A percentile compares a stretch with the other conserved stretches of the same genome.
These are phyloP conservation scores for Lepus townsendii DNA, from an alignment of 2,797 vertebrate species.

Conservation along the genomic window DNA sequence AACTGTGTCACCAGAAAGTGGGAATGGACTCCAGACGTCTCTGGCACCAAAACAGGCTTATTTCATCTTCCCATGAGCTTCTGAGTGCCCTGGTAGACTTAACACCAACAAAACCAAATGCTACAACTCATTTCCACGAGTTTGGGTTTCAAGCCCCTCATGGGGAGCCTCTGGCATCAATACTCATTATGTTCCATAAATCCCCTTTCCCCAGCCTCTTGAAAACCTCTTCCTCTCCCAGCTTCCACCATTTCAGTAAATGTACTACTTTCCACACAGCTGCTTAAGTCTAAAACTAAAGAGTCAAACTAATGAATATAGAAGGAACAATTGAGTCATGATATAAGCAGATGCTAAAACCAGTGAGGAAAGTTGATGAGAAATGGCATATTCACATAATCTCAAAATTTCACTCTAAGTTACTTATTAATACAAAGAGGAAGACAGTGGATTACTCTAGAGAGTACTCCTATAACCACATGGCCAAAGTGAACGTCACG, in stretches of 20 bases:
- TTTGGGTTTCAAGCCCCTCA: background rate
- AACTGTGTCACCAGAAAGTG: too few species aligned
- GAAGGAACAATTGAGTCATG: background rate
- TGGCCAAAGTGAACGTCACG: background rate
- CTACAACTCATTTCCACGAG: background rate
- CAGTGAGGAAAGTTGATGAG: background rate
- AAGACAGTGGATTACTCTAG: background rate
- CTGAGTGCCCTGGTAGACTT: background rate
- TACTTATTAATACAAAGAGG: background rate
- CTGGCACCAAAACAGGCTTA: too few species aligned
- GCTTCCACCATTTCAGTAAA: background rate
- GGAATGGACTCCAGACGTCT: too few species aligned
- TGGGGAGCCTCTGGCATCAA: background rate
- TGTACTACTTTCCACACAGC: background rate
- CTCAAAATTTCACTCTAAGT: background rate
- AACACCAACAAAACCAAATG: background rate
- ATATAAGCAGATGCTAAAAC: background rate
- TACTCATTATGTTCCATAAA: background rate
- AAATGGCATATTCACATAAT: background rate
- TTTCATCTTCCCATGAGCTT: too few species aligned
- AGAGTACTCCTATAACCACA: background rate
- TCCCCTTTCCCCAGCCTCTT: background rate
- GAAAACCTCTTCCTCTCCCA: background rate
- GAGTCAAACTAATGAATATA: background rate
- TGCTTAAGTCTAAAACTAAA: background rate